Evolutionary conservation across 2,888 invertebrate genomes (phyloP), one percentile per base, ranked within the genome.

Genomic region (Elgonia sp.): DNA sequence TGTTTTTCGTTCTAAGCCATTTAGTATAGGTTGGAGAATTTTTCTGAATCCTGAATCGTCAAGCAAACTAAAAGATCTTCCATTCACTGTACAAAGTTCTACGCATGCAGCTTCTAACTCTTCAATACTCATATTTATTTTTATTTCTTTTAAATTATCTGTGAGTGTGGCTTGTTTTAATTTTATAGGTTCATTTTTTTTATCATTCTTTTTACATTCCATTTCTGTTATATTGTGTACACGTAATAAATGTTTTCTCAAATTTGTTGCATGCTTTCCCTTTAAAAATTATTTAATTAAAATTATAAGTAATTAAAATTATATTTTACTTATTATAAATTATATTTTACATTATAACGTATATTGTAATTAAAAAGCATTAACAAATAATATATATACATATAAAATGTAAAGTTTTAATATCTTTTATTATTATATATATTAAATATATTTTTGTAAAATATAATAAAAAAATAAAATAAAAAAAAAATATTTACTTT

Each of bases 241-340:
- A 4, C 16, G 5, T 7, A 16, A 10, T 14, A 12, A 12, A 67
- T 46, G n/a, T 18, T 20, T 42, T 46, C 20, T 42, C 20, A n/a
- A 46, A 46, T 69, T 69, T 46, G 50, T 50, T 50, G 50, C 50
- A 16, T 50, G 50, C 5, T 50, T 50, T 5, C 50, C 50, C 50
- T 50, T 9, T 9, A 42, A 42, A 42, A n/a, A n/a, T n/a, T n/a
- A n/a, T n/a, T n/a, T n/a, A n/a, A n/a, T n/a, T n/a, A n/a, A n/a
- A n/a, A n/a, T n/a, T n/a, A n/a, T n/a, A n/a, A n/a, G n/a, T n/a
- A n/a, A n/a, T n/a, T n/a, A n/a, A n/a, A n/a, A n/a, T n/a, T n/a
- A n/a, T n/a, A n/a, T n/a, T n/a, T n/a, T n/a, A n/a, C n/a, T n/a
- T n/a, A n/a, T n/a, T n/a, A n/a, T n/a, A n/a, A n/a, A n/a, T n/a